Conservation (phyloP, 2,113 vertebrate genomes). For the Penelope pileata region DNA sequence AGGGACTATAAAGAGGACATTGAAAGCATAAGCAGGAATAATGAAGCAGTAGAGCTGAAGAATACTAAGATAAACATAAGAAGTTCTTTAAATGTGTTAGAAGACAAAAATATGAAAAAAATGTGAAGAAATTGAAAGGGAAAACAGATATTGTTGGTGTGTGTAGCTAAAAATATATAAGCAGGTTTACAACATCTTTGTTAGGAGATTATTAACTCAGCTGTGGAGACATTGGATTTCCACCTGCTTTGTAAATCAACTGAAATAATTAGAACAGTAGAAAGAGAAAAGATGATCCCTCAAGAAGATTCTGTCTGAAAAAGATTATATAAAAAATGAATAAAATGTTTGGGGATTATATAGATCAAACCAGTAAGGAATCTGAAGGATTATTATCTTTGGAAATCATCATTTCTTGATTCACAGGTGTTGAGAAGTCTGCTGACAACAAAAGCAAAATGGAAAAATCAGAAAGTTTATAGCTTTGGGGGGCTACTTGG, state of each 20-base stretch:
- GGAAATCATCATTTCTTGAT: not conserved
- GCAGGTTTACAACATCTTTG: not conserved
- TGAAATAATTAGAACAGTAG: not conserved
- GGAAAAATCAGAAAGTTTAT: not conserved
- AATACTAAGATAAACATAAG: conserved; percentile 27
- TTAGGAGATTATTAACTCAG: not conserved
- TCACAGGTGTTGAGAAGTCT: not conserved
- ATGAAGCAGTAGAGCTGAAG: not conserved
- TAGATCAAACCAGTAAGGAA: not conserved
- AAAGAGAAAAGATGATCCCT: not conserved
- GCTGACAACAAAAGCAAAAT: not conserved
- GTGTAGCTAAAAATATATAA: not conserved
- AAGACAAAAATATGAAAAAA: not conserved
- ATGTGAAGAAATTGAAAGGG: not conserved
- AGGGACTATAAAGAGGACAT: conserved; percentile 21
- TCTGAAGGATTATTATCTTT: not conserved
- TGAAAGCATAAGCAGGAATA: conserved; percentile 34
- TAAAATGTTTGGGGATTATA: not conserved
- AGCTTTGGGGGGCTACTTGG: not conserved
- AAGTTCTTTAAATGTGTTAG: not conserved
- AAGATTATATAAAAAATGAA: not conserved
- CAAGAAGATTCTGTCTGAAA: not conserved
- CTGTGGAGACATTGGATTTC: not conserved
- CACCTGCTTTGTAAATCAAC: not conserved
- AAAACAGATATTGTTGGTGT: not conserved